Base-by-base conservation (phyloP, 2,113 vertebrate species). In the Sphyrna mokarran region DNA sequence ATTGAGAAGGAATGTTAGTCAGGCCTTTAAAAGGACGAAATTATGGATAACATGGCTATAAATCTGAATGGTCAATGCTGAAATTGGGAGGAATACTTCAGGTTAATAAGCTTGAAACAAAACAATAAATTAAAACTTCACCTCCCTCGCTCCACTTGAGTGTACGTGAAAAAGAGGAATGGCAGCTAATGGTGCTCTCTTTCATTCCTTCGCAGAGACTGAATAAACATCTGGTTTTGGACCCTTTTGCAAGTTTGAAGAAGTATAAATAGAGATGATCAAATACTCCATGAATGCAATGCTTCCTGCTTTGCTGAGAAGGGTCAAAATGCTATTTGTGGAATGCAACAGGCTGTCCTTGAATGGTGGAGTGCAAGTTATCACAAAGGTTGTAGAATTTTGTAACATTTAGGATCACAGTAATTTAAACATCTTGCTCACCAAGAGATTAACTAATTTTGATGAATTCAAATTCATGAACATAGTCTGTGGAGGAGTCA, bases 201-300 rank as follows among this genome's bases (percentile, higher is more conserved):
- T 40, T 83, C 78, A 83, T 83, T 37, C 14, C 78, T 40, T 37
- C 78, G 40, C 14, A 83, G 40, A 83, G 78, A 40, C 33, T 83
- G 78, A 33, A 40, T 83, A 40, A 83, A 83, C 78, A 83, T 83
- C 78, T 83, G 78, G 78, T 83, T 83, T 83, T 37, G 78, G 78
- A 37, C 40, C n/a, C 37, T 2, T 40, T 40, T 83, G n/a, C 14
- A 20, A 37, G 78, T 83, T 40, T 83, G 14, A 83, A 10, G 78
- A 83, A 83, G 78, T 83, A 83, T 83, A 40, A 80, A 80, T 80
- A 83, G n/a, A 83, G 78, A 83, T 83, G 78, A 83, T 83, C n/a
- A 40, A 83, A 83, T 40, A 83, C n/a, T 83, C 13, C 4, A 83
- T 40, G 78, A 83, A 40, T 83, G 78, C 5, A 14, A 83, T 83